Base-by-base conservation (phyloP, 2,888 invertebrate species). In the Mimumesa dahlbomi region DNA sequence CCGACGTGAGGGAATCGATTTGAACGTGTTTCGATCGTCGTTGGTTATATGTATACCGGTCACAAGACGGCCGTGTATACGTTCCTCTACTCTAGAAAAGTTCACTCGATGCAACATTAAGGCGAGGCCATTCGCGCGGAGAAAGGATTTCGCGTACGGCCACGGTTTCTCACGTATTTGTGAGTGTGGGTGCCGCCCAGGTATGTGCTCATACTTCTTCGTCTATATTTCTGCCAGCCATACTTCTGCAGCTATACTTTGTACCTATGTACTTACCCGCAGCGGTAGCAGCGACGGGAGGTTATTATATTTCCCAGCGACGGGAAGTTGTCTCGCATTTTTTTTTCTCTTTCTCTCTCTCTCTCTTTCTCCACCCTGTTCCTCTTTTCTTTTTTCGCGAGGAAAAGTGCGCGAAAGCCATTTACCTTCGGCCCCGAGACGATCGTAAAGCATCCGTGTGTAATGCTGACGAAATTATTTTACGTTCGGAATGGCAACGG, bases 51-150 rank as follows among this genome's bases (percentile, higher is more conserved):
- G 61, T 45, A 67, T 48, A 48, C 21, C 66, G 59, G 6, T 21
- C 21, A n/a, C 18, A 14, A 29, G 6, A 19, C 49, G 64, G 31
- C 53, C 36, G 16, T 31, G 18, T n/a, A n/a, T 19, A 11, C 57
- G 64, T 42, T 68, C 56, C 58, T 66, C 63, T 57, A 65, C 62
- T 46, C 63, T 53, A 66, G 70, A 78, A 79, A 79, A 68, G 65
- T 68, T 67, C 31, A 9, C 57, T 65, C 67, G 74, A 67, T 65
- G 65, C 63, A 57, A 69, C 74, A 63, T 70, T 64, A 75, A 77
- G 67, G 72, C 77, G 77, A 79, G 79, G 79, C 72, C 72, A 54
- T 48, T 72, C 63, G 61, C 56, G 46, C n/a, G 79, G 25, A 77
- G 79, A 79, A 79, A 79, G 79, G 79, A 79, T 74, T 73, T 69